Percentiles rank a stretch among this genome's conserved stretches.
These are phyloP conservation scores for Microctenopoma stevenorrisi DNA, from an alignment of 2,797 vertebrate species.

Conservation along the genomic window DNA sequence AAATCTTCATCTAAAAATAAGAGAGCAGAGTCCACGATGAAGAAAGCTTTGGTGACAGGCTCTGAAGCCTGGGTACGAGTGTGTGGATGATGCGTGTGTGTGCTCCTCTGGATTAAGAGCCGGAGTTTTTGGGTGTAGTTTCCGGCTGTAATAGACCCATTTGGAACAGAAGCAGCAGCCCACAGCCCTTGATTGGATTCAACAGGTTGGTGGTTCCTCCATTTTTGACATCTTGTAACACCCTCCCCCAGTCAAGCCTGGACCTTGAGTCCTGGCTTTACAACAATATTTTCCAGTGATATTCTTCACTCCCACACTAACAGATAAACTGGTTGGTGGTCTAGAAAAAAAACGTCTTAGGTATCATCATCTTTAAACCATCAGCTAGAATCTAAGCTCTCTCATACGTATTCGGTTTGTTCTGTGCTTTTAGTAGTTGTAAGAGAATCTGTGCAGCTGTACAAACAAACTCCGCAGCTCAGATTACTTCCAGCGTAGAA, in stretches of 20 bases:
- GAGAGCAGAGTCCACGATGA: background rate
- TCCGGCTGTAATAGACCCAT: conserved; percentile 67
- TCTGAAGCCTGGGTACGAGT: conserved; percentile 56
- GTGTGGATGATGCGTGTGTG: conserved; percentile 23
- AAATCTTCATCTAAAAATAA: too few relatives aligned
- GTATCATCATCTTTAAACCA: background rate
- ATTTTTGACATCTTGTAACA: conserved; percentile 87
- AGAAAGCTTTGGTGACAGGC: background rate
- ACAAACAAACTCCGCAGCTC: background rate
- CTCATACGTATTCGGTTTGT: background rate
- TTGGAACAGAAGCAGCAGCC: conserved; percentile 87
- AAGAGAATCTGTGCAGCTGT: conserved; percentile 4
- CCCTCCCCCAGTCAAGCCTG: conserved; percentile 79
- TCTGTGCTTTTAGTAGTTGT: background rate
- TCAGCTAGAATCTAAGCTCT: conserved; percentile 32
- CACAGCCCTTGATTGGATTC: conserved; percentile 87
- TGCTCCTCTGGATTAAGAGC: conserved; percentile 72
- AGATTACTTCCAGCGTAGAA: conserved; percentile 21
- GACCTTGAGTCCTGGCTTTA: conserved; percentile 90
- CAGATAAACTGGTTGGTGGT: conserved; percentile 62
- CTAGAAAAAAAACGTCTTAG: background rate
- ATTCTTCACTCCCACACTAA: conserved; percentile 84
- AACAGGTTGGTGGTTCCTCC: conserved; percentile 95
- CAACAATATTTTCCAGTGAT: conserved; percentile 96
- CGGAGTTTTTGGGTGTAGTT: conserved; percentile 77